A percentile compares a stretch with the other conserved stretches of the same genome.
Evolutionary conservation across 2,113 vertebrate genomes (phyloP).

Genomic region (Suncus etruscus): DNA sequence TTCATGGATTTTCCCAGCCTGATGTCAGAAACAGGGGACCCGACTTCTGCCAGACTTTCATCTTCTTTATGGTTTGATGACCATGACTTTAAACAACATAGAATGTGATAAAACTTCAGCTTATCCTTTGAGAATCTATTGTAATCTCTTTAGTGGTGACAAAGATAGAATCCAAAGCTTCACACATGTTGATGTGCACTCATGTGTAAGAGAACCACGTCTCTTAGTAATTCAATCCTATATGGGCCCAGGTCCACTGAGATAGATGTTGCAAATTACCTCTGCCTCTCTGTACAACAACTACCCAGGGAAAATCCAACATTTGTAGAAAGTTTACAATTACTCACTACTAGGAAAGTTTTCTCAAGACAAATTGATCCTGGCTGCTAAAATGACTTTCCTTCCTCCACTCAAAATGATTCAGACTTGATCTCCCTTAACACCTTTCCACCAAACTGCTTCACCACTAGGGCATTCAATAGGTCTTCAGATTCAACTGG

Average conservation of each 20-base stretch:
- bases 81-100: background rate
- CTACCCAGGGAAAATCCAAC: background rate
- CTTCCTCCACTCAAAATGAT: conserved; percentile 46
- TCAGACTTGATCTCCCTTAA: background rate
- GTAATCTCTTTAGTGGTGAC: background rate
- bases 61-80: background rate
- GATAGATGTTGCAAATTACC: conserved; percentile 4
- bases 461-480: background rate
- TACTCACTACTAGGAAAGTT: conserved; percentile 5
- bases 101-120: background rate
- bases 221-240: background rate
- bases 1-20: too few species aligned
- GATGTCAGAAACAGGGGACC: too few species aligned
- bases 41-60: too few species aligned
- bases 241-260: background rate
- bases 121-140: conserved; percentile 10
- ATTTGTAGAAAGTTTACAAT: conserved; percentile 34
- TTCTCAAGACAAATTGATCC: conserved; percentile 21
- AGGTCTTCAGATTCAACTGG: background rate
- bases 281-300: background rate
- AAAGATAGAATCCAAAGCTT: too few species aligned
- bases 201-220: too few species aligned
- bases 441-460: background rate
- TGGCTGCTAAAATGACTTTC: background rate
- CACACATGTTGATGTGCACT: too few species aligned